Evolutionary conservation across 53 echinoderm and acorn worm species (phyloP).

Genomic region (Arbacia lixula): DNA sequence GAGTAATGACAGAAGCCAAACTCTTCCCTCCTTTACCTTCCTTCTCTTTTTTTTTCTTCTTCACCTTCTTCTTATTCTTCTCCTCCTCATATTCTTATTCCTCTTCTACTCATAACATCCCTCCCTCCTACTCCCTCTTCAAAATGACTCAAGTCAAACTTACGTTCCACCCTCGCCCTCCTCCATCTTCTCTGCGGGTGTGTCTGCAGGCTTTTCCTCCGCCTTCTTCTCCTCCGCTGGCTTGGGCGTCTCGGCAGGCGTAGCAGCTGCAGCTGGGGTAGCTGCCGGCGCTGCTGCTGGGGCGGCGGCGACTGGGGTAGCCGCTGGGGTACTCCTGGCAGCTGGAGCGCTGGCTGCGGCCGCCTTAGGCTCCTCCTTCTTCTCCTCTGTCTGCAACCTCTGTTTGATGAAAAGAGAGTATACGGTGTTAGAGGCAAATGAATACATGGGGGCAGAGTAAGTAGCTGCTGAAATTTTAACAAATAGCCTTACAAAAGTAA

Average conservation of each 20-base stretch:
- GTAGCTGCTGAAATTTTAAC: no score
- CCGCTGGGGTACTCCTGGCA: slow-evolving; percentile 42
- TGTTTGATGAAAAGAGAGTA: not conserved
- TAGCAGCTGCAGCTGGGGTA: slow-evolving; percentile 40
- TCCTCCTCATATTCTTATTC: no score
- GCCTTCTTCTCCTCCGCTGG: slow-evolving; percentile 64
- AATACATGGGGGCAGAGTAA: no score
- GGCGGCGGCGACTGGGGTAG: slow-evolving; percentile 48
- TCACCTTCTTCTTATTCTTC: no score
- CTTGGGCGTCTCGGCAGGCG: slow-evolving; percentile 35
- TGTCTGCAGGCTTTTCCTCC: slow-evolving; percentile 40
- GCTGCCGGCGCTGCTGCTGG: slow-evolving; percentile 48
- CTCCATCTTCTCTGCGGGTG: slow-evolving; percentile 25
- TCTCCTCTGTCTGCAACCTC: slow-evolving; percentile 54
- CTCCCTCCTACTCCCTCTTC: no score
- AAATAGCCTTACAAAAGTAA: no score
- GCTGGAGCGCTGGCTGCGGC: slow-evolving; percentile 57
- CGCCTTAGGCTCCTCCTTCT: slow-evolving; percentile 65
- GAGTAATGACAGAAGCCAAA: no score
- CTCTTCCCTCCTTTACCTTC: no score
- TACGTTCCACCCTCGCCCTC: not conserved
- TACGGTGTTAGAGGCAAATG: not conserved
- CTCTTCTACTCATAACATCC: no score
- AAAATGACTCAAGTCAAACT: not conserved
- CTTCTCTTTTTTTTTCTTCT: no score